Evolutionary conservation across 2,888 invertebrate species (phyloP), one percentile per base, ranked within the genome.

Genomic region (Trilocha varians): DNA sequence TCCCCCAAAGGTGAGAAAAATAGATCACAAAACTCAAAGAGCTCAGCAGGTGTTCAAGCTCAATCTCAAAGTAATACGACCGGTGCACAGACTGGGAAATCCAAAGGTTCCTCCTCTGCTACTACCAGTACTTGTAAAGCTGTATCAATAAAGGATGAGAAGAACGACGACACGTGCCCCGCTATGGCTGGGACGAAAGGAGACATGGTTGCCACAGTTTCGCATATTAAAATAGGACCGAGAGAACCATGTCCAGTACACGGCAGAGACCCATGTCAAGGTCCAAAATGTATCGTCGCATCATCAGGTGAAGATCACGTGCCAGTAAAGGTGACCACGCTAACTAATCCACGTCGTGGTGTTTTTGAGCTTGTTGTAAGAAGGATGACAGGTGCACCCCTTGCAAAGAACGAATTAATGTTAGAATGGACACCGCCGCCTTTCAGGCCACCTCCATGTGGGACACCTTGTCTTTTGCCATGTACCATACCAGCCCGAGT

Each of bases 401-500:
- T 84, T 13, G 84, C 84, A 8, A 80, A 57, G 47, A 83, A 83
- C 48, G 84, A 85, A 50, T 51, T 85, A 33, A 79, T 84, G 76
- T 53, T 85, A 34, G 84, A 85, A 57, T 85, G 84, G 84, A 78
- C 77, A 5, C 84, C 83, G 1, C 84, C 84, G 2, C 71, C 76
- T 5, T 51, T 54, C 9, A 62, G 70, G 5, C 53, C 64, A n/a
- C 50, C 58, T 13, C 46, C 67, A 3, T 73, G 72, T 39, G 54
- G 54, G 9, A 39, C 44, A 6, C 62, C 70, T 2, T 70, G 65
- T 44, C 49, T 65, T 5, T 36, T 49, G 9, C 45, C 60, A 2
- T 70, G 63, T 39, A 35, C 50, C 8, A 44, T 49, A 13, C 53
- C 65, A 14, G 44, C 62, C 41, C 64, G 63, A n/a, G 62, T 66